Evolutionary conservation across 2,113 vertebrate genomes (phyloP), one percentile per base, ranked within the genome.

Genomic region (Arothron firmamentum): DNA sequence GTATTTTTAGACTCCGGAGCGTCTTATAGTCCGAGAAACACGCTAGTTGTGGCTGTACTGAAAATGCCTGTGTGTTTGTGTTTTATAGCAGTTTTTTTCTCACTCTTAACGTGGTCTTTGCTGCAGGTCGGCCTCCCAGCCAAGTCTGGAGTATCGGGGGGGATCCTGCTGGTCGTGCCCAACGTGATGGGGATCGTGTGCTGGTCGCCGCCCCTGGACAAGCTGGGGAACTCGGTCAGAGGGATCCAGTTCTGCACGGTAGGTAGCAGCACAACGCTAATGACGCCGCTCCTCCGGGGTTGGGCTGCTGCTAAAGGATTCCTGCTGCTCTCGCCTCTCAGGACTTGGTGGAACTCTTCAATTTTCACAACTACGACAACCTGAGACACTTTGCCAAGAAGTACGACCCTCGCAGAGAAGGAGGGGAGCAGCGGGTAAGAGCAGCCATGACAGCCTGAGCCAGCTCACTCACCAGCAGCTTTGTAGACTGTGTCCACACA

Each of bases 361-460:
- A 99, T 88, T 99, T 99, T 85, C 97, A 99, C 88, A 98, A 99
- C 89, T 98, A 98, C 52, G 97, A 99, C 89, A 99, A 99, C 87
- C 84, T 98, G 91, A 92, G 96, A 75, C 97, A 99, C 88, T 99
- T 97, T 70, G 91, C 94, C 62, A 98, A 96, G 92, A 99, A 99
- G 82, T 93, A 96, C 56, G 97, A 99, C 84, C 96, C 96, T 73
- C 96, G 97, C 72, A 90, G 94, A 57, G 96, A 99, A 91, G 96
- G 96, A 52, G 96, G 97, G 17, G 97, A 99, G 81, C 96, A 98
- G 85, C 90, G 95, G 94, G 97, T 99, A 93, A 97, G 96, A 90
- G 79, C 23, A 19, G 28, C 28, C 28, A 6, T 31, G 23, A 56
- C 6, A 17, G 23, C 63, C 21, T 23, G 21, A 10, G 28, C 10